Evolutionary conservation across 1,140 invertebrate genomes (phyloP).

Genomic region (Cherax quadricarinatus): DNA sequence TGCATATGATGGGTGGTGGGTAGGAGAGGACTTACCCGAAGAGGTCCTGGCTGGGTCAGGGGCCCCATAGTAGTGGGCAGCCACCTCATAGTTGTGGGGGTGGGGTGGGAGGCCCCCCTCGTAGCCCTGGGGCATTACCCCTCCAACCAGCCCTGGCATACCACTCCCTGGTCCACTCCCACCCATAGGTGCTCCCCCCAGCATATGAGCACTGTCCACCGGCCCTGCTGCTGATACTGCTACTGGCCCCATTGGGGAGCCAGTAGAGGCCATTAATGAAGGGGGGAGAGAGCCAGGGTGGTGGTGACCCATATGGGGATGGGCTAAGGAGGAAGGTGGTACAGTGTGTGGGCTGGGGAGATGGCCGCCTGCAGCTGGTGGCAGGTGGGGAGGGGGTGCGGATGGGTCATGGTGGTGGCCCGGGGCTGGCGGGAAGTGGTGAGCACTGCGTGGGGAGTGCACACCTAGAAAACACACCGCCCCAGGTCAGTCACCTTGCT

Average conservation of each 20-base stretch:
- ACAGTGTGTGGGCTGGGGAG: slow-evolving; percentile 62
- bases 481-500: slow-evolving; percentile 66
- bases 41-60: slow-evolving; percentile 68
- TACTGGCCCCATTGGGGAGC: slow-evolving; percentile 47
- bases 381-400: slow-evolving; percentile 66
- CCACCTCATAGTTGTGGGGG: slow-evolving; percentile 70
- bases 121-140: slow-evolving; percentile 67
- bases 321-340: slow-evolving; percentile 61
- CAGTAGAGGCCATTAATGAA: slow-evolving; percentile 44
- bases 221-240: slow-evolving; percentile 48
- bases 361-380: slow-evolving; percentile 58
- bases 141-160: slow-evolving; percentile 67
- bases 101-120: slow-evolving; percentile 66
- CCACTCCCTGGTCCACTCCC: slow-evolving; percentile 59
- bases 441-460: slow-evolving; percentile 70
- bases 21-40: slow-evolving; percentile 66
- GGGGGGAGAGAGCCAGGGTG: slow-evolving; percentile 54
- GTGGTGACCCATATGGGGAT: slow-evolving; percentile 62
- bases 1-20: slow-evolving; percentile 67
- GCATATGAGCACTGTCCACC: slow-evolving; percentile 58
- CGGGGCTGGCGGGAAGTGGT: slow-evolving; percentile 62
- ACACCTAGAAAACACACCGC: slow-evolving; percentile 70
- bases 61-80: slow-evolving; percentile 70
- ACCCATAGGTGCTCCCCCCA: slow-evolving; percentile 62
- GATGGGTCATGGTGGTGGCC: slow-evolving; percentile 67